Conservation (phyloP, 2,888 invertebrate species). For the Carcina quercana region DNA sequence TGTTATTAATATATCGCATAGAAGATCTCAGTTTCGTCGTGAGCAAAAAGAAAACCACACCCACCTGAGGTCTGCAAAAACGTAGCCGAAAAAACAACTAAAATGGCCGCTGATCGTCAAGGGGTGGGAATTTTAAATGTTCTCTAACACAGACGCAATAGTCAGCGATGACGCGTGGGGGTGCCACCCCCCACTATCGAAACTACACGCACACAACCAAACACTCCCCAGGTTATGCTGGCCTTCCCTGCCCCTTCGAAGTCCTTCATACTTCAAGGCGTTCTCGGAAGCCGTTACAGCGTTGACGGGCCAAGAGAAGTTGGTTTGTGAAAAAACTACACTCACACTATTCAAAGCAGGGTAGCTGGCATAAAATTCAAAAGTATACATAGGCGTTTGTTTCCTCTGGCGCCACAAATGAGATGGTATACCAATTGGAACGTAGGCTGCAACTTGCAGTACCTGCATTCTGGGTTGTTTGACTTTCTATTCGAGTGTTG, state of each 20-base stretch:
- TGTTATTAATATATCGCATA: no score
- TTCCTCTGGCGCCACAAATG: conserved; percentile 57
- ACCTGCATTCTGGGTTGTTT: conserved; percentile 49
- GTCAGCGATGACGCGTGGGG: conserved; percentile 67
- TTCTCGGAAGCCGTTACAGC: conserved; percentile 17
- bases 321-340: conserved; percentile 50
- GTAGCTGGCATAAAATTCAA: conserved; percentile 68
- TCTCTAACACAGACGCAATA: conserved; percentile 67
- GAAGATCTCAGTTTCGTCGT: neutral
- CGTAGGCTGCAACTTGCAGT: no score
- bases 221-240: conserved; percentile 32
- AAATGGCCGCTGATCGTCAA: conserved; percentile 68
- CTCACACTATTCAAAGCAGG: conserved; percentile 28
- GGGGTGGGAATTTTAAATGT: conserved; percentile 70
- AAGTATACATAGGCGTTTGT: conserved; percentile 56
- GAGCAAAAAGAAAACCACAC: neutral
- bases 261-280: conserved; percentile 5
- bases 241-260: conserved; percentile 24
- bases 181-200: conserved; percentile 55
- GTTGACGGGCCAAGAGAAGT: conserved; percentile 31
- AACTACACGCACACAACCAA: conserved; percentile 50
- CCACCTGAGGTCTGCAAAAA: conserved; percentile 15
- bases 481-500: conserved; percentile 22
- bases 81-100: conserved; percentile 34
- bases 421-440: conserved; percentile 54